phyloP scores from a whole-genome alignment of 1,140 invertebrate species.

The Leptestheria dahalacensis region DNA sequence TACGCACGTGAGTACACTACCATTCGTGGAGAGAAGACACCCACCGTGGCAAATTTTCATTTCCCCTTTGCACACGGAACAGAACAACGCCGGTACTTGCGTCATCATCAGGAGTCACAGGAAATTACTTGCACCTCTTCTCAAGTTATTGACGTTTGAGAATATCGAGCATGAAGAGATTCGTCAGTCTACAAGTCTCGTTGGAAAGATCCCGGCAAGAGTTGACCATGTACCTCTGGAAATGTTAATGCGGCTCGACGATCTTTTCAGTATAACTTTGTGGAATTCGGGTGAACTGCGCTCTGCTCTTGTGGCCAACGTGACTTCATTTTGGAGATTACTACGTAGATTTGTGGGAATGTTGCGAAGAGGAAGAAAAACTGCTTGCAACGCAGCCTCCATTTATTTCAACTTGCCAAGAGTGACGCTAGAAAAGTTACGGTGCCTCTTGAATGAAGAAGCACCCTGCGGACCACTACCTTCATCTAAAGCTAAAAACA shows the following conservation, averaged over 20 bases:
- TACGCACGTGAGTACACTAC: not conserved
- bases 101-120: not conserved
- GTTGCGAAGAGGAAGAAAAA: not conserved
- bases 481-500: not conserved
- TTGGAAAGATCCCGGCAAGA: not conserved
- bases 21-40: not conserved
- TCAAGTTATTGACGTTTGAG: not conserved
- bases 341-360: not conserved
- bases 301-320: not conserved
- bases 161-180: not conserved
- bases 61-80: not conserved
- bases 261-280: too few relatives aligned
- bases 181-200: not conserved
- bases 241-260: too few relatives aligned
- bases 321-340: not conserved
- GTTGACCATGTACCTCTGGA: not conserved
- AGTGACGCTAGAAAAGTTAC: not conserved
- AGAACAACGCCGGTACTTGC: not conserved
- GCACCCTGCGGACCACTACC: not conserved
- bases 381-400: not conserved
- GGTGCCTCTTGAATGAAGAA: not conserved
- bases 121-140: not conserved
- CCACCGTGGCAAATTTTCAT: not conserved
- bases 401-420: not conserved
- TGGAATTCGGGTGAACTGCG: not conserved